Percentiles rank a stretch among this genome's conserved stretches.
Conservation (phyloP, 2,888 invertebrate genomes). For the Campoplex nolae region DNA sequence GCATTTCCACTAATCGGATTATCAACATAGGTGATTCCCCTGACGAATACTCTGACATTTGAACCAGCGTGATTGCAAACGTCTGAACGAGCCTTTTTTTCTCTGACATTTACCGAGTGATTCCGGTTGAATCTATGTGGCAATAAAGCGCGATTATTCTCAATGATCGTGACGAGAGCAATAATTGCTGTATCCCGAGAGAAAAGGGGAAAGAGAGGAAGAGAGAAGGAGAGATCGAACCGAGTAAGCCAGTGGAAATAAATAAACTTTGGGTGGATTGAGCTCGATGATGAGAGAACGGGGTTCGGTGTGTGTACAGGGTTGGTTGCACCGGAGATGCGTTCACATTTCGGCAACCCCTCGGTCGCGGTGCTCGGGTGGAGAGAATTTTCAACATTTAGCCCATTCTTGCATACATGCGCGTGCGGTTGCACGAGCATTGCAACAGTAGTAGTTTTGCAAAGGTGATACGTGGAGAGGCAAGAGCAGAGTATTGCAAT, state of each 20-base stretch:
- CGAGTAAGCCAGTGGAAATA: conserved; percentile 40
- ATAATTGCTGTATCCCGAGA: conserved; percentile 66
- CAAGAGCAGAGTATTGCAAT: conserved; percentile 77
- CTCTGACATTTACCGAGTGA: conserved; percentile 46
- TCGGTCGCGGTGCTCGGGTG: conserved; percentile 60
- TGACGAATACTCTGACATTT: conserved; percentile 46
- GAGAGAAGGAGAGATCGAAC: conserved; percentile 44
- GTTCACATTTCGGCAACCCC: conserved; percentile 66
- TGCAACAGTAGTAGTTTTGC: conserved; percentile 38
- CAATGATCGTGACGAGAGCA: conserved; percentile 49
- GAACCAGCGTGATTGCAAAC: conserved; percentile 14
- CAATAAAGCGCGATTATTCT: conserved; percentile 49
- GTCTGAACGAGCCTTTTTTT: conserved; percentile 24
- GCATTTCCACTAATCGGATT: conserved; percentile 15
- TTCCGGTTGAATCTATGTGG: conserved; percentile 41
- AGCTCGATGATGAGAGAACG: conserved; percentile 53
- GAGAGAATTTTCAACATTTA: conserved; percentile 74
- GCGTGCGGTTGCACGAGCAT: conserved; percentile 23
- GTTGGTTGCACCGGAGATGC: conserved; percentile 53
- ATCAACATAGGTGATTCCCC: not conserved
- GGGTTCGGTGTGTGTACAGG: not conserved
- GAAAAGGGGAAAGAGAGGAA: conserved; percentile 17
- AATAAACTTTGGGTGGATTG: conserved; percentile 67
- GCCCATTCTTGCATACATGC: conserved; percentile 25
- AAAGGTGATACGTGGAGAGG: conserved; percentile 62